Base-by-base conservation (phyloP, 2,113 vertebrate genomes). In the Lepidothrix coronata region DNA sequence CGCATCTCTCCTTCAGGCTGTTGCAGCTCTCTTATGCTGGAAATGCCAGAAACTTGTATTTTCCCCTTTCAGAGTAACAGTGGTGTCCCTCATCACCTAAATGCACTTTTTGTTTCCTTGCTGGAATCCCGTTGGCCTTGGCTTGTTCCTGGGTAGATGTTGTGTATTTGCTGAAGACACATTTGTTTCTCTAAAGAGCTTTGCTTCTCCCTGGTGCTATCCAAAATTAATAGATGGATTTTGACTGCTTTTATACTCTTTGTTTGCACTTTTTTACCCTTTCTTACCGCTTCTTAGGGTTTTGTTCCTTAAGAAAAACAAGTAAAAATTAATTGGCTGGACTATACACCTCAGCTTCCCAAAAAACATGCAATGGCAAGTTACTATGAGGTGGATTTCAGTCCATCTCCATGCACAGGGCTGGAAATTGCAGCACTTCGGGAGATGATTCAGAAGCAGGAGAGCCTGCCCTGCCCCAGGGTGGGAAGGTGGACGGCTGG, bases 381-480 rank as follows among this genome's bases (percentile, higher is more conserved):
- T 91, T 84, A 39, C 43, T 48, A 0, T n/a, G 0, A 0, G 43
- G 63, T 88, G 67, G 67, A 76, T 93, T 94, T 93, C 30, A 74
- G 63, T 92, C 59, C 39, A 41, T 16, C 46, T 68, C 62, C 25
- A 3, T 73, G 67, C 30, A 43, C 48, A 28, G 59, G 76, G 57
- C 73, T 96, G 89, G 85, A 86, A 44, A 77, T 87, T 89, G 80
- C 76, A 77, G 39, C 21, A 63, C 14, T 6, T 0, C 18, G 39
- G 65, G 57, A 89, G 59, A 52, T 95, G 91, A 89, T 78, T 95
- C 93, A 95, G 86, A 77, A 87, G 73, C 52, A 52, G 65, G 57
- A 87, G 52, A 95, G 44, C 77, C 89, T 78, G 86, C 70, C 52
- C 89, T 91, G 72, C 94, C 93, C 35, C 66, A 52, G 52, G 65